These are phyloP conservation scores for Cebidichthys violaceus DNA, from an alignment of 2,113 vertebrate genomes.

Conservation along the genomic window DNA sequence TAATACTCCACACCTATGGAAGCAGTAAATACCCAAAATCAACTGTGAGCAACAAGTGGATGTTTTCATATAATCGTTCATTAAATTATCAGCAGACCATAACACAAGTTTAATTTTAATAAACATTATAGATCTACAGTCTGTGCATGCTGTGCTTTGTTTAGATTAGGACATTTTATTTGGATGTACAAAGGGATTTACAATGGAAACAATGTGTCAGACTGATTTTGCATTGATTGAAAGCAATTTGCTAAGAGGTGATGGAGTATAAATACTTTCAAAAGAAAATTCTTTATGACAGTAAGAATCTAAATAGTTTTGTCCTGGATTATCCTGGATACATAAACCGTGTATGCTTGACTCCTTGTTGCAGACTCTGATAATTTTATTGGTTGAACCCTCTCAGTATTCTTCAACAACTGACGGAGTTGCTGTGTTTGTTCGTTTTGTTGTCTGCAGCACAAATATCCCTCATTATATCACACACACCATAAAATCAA, in stretches of 20 bases:
- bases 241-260: background rate
- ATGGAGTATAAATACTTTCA: background rate
- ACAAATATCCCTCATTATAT: background rate
- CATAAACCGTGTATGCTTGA: background rate
- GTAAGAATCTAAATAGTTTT: background rate
- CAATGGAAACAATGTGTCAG: background rate
- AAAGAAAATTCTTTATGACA: background rate
- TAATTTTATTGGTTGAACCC: background rate
- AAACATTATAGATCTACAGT: background rate
- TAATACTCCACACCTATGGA: background rate
- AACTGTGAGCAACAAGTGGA: background rate
- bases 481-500: constrained; percentile 2
- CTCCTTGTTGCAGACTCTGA: background rate
- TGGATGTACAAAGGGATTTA: background rate
- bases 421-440: background rate
- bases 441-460: background rate
- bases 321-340: background rate
- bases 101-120: background rate
- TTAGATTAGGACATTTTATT: background rate
- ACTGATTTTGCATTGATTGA: background rate
- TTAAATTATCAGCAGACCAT: background rate
- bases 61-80: background rate
- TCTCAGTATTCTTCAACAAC: background rate
- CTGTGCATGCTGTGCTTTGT: background rate
- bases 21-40: background rate